Evolutionary conservation across 2,888 invertebrate species (phyloP), one percentile per base, ranked within the genome.

Genomic region (Diploptera punctata): DNA sequence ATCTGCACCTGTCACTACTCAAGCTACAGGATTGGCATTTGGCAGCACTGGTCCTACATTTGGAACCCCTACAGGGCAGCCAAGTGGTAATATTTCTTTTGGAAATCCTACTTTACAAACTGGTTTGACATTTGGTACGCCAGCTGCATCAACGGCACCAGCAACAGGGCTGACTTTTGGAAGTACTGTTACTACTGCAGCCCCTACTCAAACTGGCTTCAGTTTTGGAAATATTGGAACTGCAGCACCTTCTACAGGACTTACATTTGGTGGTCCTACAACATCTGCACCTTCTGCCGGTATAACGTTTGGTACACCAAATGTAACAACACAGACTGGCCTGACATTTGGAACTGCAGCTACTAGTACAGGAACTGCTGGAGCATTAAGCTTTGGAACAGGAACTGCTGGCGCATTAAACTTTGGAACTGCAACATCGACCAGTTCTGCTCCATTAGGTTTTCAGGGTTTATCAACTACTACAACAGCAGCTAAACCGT

Each of bases 231-330:
- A 72, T 71, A 9, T 67, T 24, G 33, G 47, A 5, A 19, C 68
- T 3, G 44, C 62, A 16, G 26, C 67, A 16, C 49, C 72, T 57
- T 24, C 70, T 38, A 18, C 67, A 43, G 33, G 47, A 29, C 52
- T 69, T 33, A 44, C 31, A 43, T 61, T 72, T 54, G 57, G 69
- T 3, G 29, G 65, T 10, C 70, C 75, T 9, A 43, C 73, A 9
- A 67, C 75, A 54, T 54, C 73, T 26, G 65, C 70, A 1, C 26
- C 65, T 43, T 62, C 77, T 68, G 67, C 76, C 4, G 83, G 83
- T 0, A 82, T 84, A 67, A 82, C 82, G 18, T 84, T 84, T 73
- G 83, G 82, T 10, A 76, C 81, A 0, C 73, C 74, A 47, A 67
- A 76, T 54, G 49, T 74, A 44, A 75, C 74, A 2, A 76, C 78